Base-by-base conservation (phyloP, 2,797 vertebrate species). In the Scarus forsteni region DNA sequence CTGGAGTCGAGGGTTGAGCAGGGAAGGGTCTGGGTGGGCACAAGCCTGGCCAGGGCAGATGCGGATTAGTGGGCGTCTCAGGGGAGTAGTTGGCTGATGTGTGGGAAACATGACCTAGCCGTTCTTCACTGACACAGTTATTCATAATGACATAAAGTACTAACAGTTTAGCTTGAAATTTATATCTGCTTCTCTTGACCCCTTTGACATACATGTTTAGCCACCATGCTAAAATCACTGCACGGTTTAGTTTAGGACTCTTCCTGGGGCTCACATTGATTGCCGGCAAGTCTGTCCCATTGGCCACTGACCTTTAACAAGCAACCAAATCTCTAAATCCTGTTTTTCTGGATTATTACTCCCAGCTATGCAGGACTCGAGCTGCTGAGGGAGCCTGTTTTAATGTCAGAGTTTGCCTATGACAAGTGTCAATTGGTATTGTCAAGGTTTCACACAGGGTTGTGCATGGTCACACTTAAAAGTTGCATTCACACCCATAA, bases 61-160 rank as follows among this genome's bases (percentile, higher is more conserved):
- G 10, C 19, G 4, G 93, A 94, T 95, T 94, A 95, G 89, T 85
- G 86, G 76, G 86, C 79, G 90, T 94, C 91, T 93, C 92, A 87
- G 86, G 86, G 90, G 88, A 73, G 85, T 87, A 79, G 94, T 92
- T 93, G 88, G 92, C 81, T 83, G 40, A 68, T 87, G 92, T 93
- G 94, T 95, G 95, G 94, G 94, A 95, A 95, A 92, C 92, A 85
- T 83, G 70, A 88, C 81, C 86, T 80, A 49, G 86, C 92, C 95
- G 83, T 93, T 83, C 86, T 89, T 91, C 88, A 70, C 50, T 70
- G 40, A 43, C n/a, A 6, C 14, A 44, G 40, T 55, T 57, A 80
- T 66, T 70, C 42, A 42, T 40, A 4, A 61, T 49, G 39, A 11
- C 56, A 66, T 59, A 8, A 80, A 70, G 48, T 57, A 42, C 56